Conservation (phyloP, 2,888 invertebrate genomes). For the Conus canariensis region DNA sequence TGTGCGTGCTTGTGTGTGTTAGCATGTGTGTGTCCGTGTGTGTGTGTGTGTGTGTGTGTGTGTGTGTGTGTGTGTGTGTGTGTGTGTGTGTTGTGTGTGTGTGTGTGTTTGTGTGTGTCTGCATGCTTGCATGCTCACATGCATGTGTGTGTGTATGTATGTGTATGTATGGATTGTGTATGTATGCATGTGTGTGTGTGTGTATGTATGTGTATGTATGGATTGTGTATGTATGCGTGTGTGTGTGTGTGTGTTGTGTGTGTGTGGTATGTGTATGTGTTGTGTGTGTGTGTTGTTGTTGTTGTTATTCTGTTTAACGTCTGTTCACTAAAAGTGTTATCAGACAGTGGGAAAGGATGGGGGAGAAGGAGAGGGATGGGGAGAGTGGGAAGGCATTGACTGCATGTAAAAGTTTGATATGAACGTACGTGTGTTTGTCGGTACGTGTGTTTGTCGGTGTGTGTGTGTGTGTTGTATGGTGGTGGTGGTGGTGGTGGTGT, state of each 20-base stretch:
- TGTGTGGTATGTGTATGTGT: neutral
- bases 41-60: neutral
- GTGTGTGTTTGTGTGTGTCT: neutral
- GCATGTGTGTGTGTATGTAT: neutral
- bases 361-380: too few species aligned
- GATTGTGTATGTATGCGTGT: neutral
- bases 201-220: neutral
- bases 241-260: constrained; percentile 1
- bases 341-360: too few species aligned
- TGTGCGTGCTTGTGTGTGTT: neutral
- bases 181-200: neutral
- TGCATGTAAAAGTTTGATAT: neutral
- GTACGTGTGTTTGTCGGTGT: neutral
- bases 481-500: neutral
- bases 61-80: neutral
- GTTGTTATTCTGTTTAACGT: too few species aligned
- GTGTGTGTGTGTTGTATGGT: neutral
- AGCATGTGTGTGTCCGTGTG: neutral
- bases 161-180: too few species aligned
- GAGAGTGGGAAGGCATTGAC: too few species aligned
- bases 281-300: too few species aligned
- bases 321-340: too few species aligned
- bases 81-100: neutral
- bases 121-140: too few species aligned
- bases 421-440: neutral